These are phyloP conservation scores for Lagorchestes hirsutus DNA, from an alignment of 2,797 vertebrate genomes.

Conservation along the genomic window DNA sequence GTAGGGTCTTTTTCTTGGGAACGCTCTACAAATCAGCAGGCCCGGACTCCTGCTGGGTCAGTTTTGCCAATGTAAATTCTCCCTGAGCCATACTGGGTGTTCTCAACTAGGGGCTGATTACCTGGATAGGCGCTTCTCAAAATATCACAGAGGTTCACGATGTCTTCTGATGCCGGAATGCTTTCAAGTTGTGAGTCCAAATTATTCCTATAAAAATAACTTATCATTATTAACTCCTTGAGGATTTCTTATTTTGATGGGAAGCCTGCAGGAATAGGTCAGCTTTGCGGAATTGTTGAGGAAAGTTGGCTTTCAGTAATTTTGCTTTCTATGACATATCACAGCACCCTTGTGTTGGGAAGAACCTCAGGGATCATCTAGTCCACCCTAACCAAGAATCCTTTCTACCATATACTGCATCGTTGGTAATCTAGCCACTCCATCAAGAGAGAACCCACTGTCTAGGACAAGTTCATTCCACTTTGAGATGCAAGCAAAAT, in stretches of 20 bases:
- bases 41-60: slow-evolving; percentile 53
- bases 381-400: not conserved
- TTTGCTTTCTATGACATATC: slow-evolving; percentile 84
- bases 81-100: slow-evolving; percentile 70
- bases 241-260: slow-evolving; percentile 77
- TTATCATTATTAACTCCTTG: slow-evolving; percentile 72
- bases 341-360: slow-evolving; percentile 66
- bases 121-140: slow-evolving; percentile 79
- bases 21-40: slow-evolving; percentile 70
- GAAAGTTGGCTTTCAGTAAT: slow-evolving; percentile 76
- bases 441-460: not conserved
- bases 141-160: slow-evolving; percentile 81
- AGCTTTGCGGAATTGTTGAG: slow-evolving; percentile 75
- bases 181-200: slow-evolving; percentile 75
- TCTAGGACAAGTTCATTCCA: not conserved
- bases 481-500: not conserved
- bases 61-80: slow-evolving; percentile 54
- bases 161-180: slow-evolving; percentile 74
- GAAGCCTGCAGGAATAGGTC: slow-evolving; percentile 78
- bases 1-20: slow-evolving; percentile 58
- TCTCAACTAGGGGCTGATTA: slow-evolving; percentile 62
- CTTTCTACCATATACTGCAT: not conserved
- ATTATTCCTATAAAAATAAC: slow-evolving; percentile 77
- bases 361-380: not conserved
- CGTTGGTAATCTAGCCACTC: not conserved